phyloP scores from a whole-genome alignment of 2,113 vertebrate species.

The Chaetura pelagica region DNA sequence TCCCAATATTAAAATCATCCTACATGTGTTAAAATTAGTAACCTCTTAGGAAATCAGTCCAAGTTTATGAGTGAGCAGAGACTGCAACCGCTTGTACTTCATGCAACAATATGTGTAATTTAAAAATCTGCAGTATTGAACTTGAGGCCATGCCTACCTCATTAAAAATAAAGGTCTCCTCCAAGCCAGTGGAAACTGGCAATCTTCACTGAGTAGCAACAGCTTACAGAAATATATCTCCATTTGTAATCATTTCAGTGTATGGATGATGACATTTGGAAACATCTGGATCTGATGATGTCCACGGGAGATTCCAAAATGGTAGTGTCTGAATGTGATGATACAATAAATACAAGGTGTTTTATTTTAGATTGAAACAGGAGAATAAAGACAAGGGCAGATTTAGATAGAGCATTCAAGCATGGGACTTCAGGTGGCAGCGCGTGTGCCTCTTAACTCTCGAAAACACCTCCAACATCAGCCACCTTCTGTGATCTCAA shows the following conservation, averaged over 20 bases:
- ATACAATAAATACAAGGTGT: conserved; percentile 68
- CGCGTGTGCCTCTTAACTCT: not conserved
- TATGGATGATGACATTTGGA: conserved; percentile 75
- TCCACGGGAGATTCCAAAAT: conserved; percentile 76
- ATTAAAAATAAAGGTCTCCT: conserved; percentile 56
- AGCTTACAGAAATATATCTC: conserved; percentile 60
- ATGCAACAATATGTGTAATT: not conserved
- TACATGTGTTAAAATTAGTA: not conserved
- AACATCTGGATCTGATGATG: conserved; percentile 80
- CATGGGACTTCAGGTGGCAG: conserved; percentile 42
- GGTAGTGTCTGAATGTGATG: conserved; percentile 74
- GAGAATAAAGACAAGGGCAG: conserved; percentile 44
- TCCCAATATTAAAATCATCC: not conserved
- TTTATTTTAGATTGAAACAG: conserved; percentile 69
- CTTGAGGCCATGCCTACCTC: conserved; percentile 35
- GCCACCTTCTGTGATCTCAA: conserved; percentile 13
- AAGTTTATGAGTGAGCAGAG: conserved; percentile 19
- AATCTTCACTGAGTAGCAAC: conserved; percentile 58
- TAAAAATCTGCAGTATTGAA: conserved; percentile 50
- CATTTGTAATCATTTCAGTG: conserved; percentile 75
- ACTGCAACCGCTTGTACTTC: not conserved
- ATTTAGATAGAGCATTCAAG: conserved; percentile 20
- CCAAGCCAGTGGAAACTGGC: conserved; percentile 66
- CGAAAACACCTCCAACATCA: conserved; percentile 40
- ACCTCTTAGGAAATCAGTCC: conserved; percentile 7